Percentiles rank a stretch among this genome's conserved stretches.
Conservation (phyloP, 2,888 invertebrate species). For the Eutolmus rufibarbis region DNA sequence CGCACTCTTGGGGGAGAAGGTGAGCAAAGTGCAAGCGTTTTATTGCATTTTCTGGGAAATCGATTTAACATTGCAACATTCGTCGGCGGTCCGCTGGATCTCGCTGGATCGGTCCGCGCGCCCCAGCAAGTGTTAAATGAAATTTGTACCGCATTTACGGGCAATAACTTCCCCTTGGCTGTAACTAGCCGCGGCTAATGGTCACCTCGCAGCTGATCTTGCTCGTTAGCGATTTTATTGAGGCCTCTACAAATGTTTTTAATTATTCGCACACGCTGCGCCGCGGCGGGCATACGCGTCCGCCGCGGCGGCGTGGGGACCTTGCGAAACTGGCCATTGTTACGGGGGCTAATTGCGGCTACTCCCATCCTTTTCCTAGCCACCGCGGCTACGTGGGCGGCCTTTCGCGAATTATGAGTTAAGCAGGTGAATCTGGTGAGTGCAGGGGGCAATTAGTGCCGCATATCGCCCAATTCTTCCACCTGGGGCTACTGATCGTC, state of each 20-base stretch:
- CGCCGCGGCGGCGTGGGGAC: not conserved
- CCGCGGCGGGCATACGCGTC: not conserved
- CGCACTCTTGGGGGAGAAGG: constrained; percentile 31
- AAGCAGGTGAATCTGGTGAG: constrained; percentile 2
- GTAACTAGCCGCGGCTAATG: constrained; percentile 8
- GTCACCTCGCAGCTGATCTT: constrained; percentile 1
- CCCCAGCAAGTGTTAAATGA: constrained; percentile 29
- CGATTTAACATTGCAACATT: constrained; percentile 38
- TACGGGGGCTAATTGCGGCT: not conserved
- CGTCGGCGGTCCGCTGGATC: not conserved
- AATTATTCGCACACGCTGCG: constrained; percentile 15
- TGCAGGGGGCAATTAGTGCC: not conserved
- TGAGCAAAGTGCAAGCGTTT: constrained; percentile 40
- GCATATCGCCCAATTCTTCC: not conserved
- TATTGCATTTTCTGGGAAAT: constrained; percentile 41
- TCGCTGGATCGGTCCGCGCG: constrained; percentile 1
- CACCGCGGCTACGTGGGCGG: not conserved
- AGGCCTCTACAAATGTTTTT: constrained; percentile 18
- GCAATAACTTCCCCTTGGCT: constrained; percentile 1
- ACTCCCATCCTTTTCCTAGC: not conserved
- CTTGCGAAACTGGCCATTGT: not conserved
- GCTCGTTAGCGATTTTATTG: constrained; percentile 29
- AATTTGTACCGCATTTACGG: constrained; percentile 35
- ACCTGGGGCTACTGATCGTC: not conserved
- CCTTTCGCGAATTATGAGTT: not conserved